Evolutionary conservation across 2,888 invertebrate species (phyloP).

Genomic region (Lutraria lutraria): DNA sequence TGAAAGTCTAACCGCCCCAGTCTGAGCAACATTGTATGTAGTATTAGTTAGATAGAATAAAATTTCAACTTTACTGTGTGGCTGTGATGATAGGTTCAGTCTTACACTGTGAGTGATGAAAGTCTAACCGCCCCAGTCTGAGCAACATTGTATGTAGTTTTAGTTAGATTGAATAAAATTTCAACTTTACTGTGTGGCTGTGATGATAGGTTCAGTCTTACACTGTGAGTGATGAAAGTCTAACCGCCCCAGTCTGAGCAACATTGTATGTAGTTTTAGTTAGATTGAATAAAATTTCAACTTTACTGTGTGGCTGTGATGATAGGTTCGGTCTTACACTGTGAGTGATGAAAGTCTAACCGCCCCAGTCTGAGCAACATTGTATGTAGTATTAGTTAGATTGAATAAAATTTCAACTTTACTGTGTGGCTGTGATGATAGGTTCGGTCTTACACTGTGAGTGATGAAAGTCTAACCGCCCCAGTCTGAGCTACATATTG

Average conservation of each 20-base stretch:
- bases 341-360: not conserved
- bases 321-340: not conserved
- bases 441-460: not conserved
- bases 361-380: not conserved
- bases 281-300: too few relatives aligned
- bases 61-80: not conserved
- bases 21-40: not conserved
- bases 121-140: not conserved
- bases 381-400: not conserved
- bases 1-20: not conserved
- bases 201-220: not conserved
- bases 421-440: not conserved
- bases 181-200: not conserved
- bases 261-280: not conserved
- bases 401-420: too few relatives aligned
- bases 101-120: not conserved
- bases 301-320: not conserved
- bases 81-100: not conserved
- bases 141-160: not conserved
- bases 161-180: too few relatives aligned
- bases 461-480: slow-evolving; percentile 15
- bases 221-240: not conserved
- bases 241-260: not conserved
- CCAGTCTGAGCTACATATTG: slow-evolving; percentile 36
- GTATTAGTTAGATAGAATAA: too few relatives aligned